phyloP scores from a whole-genome alignment of 2,113 vertebrate genomes.

The Aythya baeri region DNA sequence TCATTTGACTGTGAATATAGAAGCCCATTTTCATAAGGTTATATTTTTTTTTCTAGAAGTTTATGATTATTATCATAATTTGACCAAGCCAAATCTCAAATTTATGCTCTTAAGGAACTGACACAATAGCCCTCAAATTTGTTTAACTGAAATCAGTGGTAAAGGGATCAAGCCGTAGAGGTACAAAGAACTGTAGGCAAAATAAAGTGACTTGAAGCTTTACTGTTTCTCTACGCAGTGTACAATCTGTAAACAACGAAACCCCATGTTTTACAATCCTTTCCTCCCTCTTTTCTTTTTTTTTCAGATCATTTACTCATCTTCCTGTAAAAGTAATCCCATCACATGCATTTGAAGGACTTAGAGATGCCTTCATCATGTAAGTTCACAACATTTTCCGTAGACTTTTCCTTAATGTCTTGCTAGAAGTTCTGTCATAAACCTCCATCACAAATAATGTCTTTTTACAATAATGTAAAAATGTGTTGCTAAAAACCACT shows the following conservation, averaged over 20 bases:
- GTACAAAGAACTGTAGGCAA: neutral
- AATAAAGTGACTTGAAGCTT: neutral
- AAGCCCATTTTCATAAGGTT: neutral
- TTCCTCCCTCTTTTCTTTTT: neutral
- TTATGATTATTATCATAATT: constrained; percentile 17
- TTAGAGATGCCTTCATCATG: constrained; percentile 86
- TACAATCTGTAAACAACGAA: neutral
- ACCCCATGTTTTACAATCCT: neutral
- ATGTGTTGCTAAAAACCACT: neutral
- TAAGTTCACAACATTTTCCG: constrained; percentile 75
- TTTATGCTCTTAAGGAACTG: neutral
- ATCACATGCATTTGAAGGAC: constrained; percentile 85
- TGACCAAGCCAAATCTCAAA: neutral
- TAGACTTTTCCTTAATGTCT: neutral
- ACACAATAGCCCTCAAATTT: neutral
- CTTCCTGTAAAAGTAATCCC: constrained; percentile 85
- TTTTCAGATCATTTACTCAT: constrained; percentile 83
- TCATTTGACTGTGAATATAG: neutral
- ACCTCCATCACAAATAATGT: neutral
- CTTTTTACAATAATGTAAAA: neutral
- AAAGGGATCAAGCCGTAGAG: neutral
- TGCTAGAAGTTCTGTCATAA: constrained; percentile 23
- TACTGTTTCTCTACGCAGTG: neutral
- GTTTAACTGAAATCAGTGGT: neutral
- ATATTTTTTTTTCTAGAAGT: neutral